Evolutionary conservation across 64 coral and sea anemone genomes (phyloP), one percentile per base, ranked within the genome.

Genomic region (Montipora capricornis): DNA sequence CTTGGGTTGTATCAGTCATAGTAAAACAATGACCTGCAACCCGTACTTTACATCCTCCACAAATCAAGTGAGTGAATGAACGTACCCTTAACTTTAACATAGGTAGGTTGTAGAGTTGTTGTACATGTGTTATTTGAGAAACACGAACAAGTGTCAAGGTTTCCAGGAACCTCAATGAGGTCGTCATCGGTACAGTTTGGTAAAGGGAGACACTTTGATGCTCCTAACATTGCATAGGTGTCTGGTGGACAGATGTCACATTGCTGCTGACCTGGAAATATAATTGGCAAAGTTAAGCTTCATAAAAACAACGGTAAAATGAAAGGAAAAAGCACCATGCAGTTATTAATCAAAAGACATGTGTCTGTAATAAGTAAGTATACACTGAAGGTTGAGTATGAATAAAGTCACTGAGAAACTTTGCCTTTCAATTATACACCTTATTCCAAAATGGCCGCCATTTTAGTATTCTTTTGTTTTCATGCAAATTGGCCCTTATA

Each of bases 111-210:
- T 11, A 86, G 16, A 3, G 64, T 90, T 29, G 83, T 77, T 3
- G 45, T 90, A 60, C 87, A 90, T 4, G 58, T 61, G 46, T 10
- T 20, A 68, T 76, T 78, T 15, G 8, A 47, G 15, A 59, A 0
- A 49, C 52, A 77, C 44, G 17, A 84, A 77, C 93, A 95, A 14
- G 47, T 79, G 59, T 11, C 66, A 20, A 95, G 13, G 29, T 90
- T 24, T 45, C 88, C 93, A 44, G 93, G 87, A 47, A 88, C 88
- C 7, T 0, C 10, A n/a, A 95, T 95, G n/a, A 95, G 70, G 59
- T 95, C 93, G 79, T 90, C 93, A 12, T 68, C 9, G 59, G 93
- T 95, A 73, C 93, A 95, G 53, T 90, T 90, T 26, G 73, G 87
- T 51, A 95, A 76, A 58, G 88, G 88, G 53, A 69, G 1, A 78